Percentiles rank a stretch among this genome's conserved stretches.
Evolutionary conservation across 2,797 vertebrate species (phyloP).

Genomic region (Chelon auratus): DNA sequence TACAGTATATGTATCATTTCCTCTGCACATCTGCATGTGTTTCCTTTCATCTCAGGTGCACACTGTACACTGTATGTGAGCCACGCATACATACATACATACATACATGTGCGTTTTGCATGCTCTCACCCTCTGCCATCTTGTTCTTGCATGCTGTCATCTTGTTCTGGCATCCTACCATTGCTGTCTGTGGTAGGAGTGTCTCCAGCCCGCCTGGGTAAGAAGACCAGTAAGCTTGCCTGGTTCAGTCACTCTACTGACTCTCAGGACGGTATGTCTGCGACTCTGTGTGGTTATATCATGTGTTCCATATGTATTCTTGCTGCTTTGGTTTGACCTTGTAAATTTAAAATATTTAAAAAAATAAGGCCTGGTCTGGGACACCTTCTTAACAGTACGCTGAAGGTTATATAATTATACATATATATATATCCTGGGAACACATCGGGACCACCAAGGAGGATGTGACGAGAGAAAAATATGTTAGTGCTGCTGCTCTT

Average conservation of each 20-base stretch:
- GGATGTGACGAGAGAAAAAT: not conserved
- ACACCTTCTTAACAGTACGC: too few relatives aligned
- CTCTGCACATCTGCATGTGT: constrained; percentile 25
- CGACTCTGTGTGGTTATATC: constrained; percentile 24
- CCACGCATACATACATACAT: not conserved
- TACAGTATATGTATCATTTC: not conserved
- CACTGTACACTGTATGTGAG: not conserved
- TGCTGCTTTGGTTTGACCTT: too few relatives aligned
- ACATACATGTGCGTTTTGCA: constrained; percentile 32
- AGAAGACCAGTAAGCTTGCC: constrained; percentile 88
- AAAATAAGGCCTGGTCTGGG: not conserved
- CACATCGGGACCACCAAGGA: not conserved
- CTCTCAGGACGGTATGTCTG: constrained; percentile 83
- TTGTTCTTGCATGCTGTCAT: constrained; percentile 55
- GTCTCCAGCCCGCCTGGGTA: constrained; percentile 82
- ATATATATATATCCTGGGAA: not conserved
- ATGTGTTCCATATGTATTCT: constrained; percentile 25
- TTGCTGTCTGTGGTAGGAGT: constrained; percentile 66
- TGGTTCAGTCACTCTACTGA: constrained; percentile 89
- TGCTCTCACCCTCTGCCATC: constrained; percentile 46
- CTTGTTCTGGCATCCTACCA: constrained; percentile 45
- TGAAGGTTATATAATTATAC: constrained; percentile 4
- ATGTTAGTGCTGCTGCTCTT: constrained; percentile 1
- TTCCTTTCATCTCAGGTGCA: constrained; percentile 24
- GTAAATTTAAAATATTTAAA: not conserved